Base-by-base conservation (phyloP, 2,113 vertebrate species). In the Recurvirostra avosetta region DNA sequence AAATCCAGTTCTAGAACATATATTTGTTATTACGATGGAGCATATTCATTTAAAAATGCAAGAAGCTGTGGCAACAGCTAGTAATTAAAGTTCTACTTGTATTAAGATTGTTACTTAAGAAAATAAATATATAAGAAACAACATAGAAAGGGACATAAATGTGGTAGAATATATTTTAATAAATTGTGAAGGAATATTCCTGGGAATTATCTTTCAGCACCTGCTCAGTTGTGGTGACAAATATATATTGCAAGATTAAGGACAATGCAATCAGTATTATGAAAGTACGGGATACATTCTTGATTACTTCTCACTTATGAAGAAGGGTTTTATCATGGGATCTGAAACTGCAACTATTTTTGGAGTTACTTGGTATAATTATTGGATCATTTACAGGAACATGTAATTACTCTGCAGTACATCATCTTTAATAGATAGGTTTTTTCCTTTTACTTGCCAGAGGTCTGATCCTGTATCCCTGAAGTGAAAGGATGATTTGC, bases 271-370 rank as follows among this genome's bases (percentile, higher is more conserved):
- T 62, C 9, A 52, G 9, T 56, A 40, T 65, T 53, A 65, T 8
- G 7, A 45, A 75, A 62, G 15, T 61, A 45, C 0, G 14, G n/a
- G 21, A 34, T 56, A 61, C 49, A 78, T 81, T 43, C 56, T 80
- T 85, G 47, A 65, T 79, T 65, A 18, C 27, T 78, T 94, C 52
- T 85, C 1, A 4, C 9, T 79, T 85, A 87, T 88, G 36, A 91
- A 84, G 7, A 47, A n/a, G 30, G 7, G 1, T 66, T 95, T 91
- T 82, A 70, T 79, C 1, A 0, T 73, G 34, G 27, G 45, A 75
- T 82, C 58, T 93, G 45, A 79, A 94, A 76, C 21, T 73, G 66
- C 66, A 92, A 86, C 71, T 96, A 76, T 89, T 91, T 96, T 90
- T 82, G 49, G 81, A 90, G 27, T 56, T 75, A 81, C 47, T 81